Evolutionary conservation across 2,888 invertebrate genomes (phyloP).

Genomic region (Portevinia maculata): DNA sequence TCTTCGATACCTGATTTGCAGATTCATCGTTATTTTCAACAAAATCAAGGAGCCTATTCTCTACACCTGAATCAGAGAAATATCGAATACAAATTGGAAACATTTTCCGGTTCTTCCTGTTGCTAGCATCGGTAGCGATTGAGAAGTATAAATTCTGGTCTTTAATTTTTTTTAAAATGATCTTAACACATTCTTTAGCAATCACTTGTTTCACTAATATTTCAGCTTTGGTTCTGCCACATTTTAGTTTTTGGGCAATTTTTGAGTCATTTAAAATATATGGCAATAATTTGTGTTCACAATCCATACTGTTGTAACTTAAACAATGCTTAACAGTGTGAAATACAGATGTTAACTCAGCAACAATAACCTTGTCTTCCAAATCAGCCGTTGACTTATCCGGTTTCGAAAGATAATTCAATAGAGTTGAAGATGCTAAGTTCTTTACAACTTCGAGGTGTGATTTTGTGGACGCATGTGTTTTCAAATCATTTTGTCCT

Average conservation of each 20-base stretch:
- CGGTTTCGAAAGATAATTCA: constrained; percentile 32
- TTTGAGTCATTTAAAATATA: constrained; percentile 21
- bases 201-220: constrained; percentile 18
- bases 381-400: constrained; percentile 1
- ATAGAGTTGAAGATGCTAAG: constrained; percentile 12
- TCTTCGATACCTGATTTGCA: constrained; percentile 19
- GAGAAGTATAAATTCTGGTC: constrained; percentile 26
- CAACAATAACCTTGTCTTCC: constrained; percentile 28
- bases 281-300: constrained; percentile 20
- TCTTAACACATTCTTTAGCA: constrained; percentile 32
- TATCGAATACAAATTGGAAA: constrained; percentile 43
- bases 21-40: constrained; percentile 29
- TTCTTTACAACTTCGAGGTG: constrained; percentile 2
- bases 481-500: constrained; percentile 39
- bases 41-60: constrained; percentile 28
- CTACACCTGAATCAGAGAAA: constrained; percentile 15
- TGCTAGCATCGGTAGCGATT: constrained; percentile 34
- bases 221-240: constrained; percentile 32
- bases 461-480: no score
- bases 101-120: constrained; percentile 42
- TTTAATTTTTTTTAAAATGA: constrained; percentile 14
- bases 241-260: constrained; percentile 26
- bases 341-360: constrained; percentile 23
- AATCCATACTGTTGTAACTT: constrained; percentile 34
- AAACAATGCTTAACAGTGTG: constrained; percentile 16